Percentiles rank a stretch among this genome's conserved stretches.
Conservation (phyloP, 2,888 invertebrate genomes). For the Aromia moschata region DNA sequence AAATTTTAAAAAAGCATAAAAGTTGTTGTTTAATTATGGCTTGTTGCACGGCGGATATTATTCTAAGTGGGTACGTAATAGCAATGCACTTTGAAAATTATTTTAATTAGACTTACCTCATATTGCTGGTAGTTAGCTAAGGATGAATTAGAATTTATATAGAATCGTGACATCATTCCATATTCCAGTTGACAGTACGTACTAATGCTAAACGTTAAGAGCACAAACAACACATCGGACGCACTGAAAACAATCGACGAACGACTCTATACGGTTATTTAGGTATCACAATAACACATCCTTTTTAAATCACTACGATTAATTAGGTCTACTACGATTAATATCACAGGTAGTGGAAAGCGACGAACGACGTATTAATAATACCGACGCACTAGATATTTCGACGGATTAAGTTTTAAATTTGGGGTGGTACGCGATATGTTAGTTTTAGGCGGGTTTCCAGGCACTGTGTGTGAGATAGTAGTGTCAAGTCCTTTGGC, state of each 20-base stretch:
- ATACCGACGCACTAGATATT: constrained; percentile 13
- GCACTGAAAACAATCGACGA: constrained; percentile 3
- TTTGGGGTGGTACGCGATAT: constrained; percentile 35
- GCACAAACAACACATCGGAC: constrained; percentile 40
- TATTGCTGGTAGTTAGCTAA: constrained; percentile 61
- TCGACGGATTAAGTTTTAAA: constrained; percentile 30
- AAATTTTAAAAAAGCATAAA: no score
- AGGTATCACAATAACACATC: constrained; percentile 16
- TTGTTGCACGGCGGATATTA: no score
- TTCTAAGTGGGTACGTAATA: no score
- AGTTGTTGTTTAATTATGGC: no score
- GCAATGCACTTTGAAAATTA: no score
- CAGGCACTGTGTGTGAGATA: constrained; percentile 56
- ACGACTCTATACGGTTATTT: neutral
- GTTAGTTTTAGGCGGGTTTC: constrained; percentile 55
- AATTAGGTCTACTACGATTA: constrained; percentile 12
- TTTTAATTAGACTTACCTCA: constrained; percentile 57
- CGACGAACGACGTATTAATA: neutral
- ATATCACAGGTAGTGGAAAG: constrained; percentile 29
- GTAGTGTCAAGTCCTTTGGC: constrained; percentile 57
- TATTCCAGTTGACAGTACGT: constrained; percentile 43
- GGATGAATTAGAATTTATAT: constrained; percentile 61
- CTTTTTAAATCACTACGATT: constrained; percentile 12
- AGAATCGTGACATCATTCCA: constrained; percentile 63
- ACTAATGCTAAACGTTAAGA: constrained; percentile 31